Evolutionary conservation across 2,113 vertebrate genomes (phyloP), one percentile per base, ranked within the genome.

Genomic region (Oryzias celebensis): DNA sequence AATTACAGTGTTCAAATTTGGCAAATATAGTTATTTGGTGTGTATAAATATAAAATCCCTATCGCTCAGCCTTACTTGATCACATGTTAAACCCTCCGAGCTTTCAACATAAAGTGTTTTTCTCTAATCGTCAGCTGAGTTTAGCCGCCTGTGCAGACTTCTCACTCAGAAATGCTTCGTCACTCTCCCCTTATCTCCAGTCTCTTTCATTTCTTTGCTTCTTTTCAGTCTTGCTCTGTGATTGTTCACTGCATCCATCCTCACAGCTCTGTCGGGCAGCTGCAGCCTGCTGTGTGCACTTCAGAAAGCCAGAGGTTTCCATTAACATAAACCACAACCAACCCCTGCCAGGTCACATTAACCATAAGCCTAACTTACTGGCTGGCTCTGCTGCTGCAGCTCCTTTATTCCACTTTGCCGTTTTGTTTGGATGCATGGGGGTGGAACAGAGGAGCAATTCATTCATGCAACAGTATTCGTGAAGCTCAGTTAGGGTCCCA

Each of bases 241-340:
- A 65, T 81, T 52, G 43, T 45, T 51, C 42, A 4, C 28, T 14
- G 1, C 3, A 2, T 44, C 23, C 45, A 23, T 55, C 26, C 18
- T 58, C 56, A 3, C 12, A 52, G 51, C 23, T 31, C 73, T 51
- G 31, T 7, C 4, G 56, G 58, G 78, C 50, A 62, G 49, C 63
- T 64, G 54, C 47, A 51, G 58, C 48, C 64, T 54, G 52, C 53
- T 46, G 53, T 46, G 53, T 44, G 57, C 24, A 24, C 18, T 20
- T 42, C 69, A 55, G 31, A 75, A 44, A 56, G 61, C 75, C 74
- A 41, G 45, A 72, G 55, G 72, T 58, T 10, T 53, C 58, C 14
- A 54, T 73, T 70, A 77, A 65, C 80, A 73, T 80, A 67, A 73
- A 41, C 36, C 10, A 44, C 17, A 44, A 44, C 47, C 54, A 50